Base-by-base conservation (phyloP, 2,797 vertebrate genomes). In the Scomberomorus guttatus region DNA sequence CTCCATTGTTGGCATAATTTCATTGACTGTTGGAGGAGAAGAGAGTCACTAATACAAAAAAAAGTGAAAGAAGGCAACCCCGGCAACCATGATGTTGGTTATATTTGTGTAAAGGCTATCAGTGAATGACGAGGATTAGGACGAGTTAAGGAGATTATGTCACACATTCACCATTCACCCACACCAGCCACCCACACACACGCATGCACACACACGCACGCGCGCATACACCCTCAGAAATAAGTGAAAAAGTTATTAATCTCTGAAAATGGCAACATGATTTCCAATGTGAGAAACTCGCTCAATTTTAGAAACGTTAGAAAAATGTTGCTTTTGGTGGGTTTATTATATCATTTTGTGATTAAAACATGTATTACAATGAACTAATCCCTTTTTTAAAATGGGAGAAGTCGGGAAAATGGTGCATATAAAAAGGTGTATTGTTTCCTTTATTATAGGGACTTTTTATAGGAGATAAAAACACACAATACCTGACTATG, bases 71-170 rank as follows among this genome's bases (percentile, higher is more conserved):
- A 94, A 94, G 92, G 95, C 93, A 94, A 90, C 94, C 94, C 84
- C 79, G 94, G 94, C 94, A 95, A 94, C 95, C 94, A 93, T 93
- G 94, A 95, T 96, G 95, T 95, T 95, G 94, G 94, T 95, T 94
- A 95, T 95, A 95, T 95, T 95, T 95, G 95, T 94, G 94, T 95
- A 94, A 96, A 95, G 95, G 95, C 95, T 95, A 95, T 95, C 94
- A 91, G 92, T 96, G 95, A 96, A 95, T 96, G 95, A 96, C 94
- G 94, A 92, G 95, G 95, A 96, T 96, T 96, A 96, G 93, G 93
- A 94, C 91, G 94, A 95, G 95, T 96, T 96, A 96, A 96, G 95
- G 92, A 96, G 95, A 96, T 95, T 95, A 95, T 93, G 94, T 94
- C 90, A 92, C 94, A 94, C 94, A 94, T 94, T 95, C 94, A 88